Evolutionary conservation across 2,888 invertebrate species (phyloP), one percentile per base, ranked within the genome.

Genomic region (Syrphus vitripennis): DNA sequence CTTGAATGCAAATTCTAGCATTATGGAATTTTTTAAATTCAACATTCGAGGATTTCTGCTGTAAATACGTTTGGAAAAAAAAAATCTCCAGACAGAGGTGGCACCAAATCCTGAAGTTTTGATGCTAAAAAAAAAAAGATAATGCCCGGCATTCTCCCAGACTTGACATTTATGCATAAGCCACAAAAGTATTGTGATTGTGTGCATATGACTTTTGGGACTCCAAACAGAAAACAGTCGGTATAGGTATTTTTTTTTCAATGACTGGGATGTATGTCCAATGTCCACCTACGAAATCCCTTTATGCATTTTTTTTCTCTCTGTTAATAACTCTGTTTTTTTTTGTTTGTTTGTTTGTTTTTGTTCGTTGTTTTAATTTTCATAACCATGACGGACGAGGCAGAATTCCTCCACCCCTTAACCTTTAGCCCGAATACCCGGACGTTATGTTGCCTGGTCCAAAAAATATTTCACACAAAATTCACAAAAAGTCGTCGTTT

Each of bases 381-480:
- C 70, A 40, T 70, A 19, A 42, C 10, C 53, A 59, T 14, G 59
- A 69, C 69, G 6, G 29, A 19, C 57, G 6, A 42, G 42, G 67
- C 31, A 65, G 50, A 61, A 42, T 42, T 26, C 19, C 34, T 53
- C 31, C 50, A 67, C 59, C 14, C 21, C 37, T 14, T 65, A 50
- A 74, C 72, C 74, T 59, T 31, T 69, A 29, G 42, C 21, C 21
- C 26, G 19, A 57, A 12, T 14, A n/a, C n/a, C 50, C 31, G 78
- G 65, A 65, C 57, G 67, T 29, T 74, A 29, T 69, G 75, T 76
- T n/a, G n/a, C n/a, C 70, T 75, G 81, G 37, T 12, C 16, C 21
- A n/a, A 3, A 55, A 45, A 34, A 19, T 67, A 7, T 37, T 67
- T 48, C 34, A 21, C n/a, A 24, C 48, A 34, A 48, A 67, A 4